Evolutionary conservation across 2,888 invertebrate genomes (phyloP).

Genomic region (Sceliomorpha sp.): DNA sequence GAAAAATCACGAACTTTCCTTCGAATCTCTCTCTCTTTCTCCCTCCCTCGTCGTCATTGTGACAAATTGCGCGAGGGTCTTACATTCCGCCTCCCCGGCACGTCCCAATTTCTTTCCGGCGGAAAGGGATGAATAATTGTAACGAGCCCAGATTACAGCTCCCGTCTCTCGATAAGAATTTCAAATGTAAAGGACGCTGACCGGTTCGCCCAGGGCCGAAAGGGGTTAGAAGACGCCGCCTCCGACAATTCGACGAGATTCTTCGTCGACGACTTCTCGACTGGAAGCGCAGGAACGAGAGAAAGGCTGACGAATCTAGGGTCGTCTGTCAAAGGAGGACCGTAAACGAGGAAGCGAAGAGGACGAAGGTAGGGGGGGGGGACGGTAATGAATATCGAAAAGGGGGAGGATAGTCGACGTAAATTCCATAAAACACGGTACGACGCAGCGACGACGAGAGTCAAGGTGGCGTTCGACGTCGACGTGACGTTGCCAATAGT

Average conservation of each 20-base stretch:
- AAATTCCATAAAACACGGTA: no score
- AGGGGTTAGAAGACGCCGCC: slow-evolving; percentile 36
- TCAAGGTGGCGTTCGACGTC: no score
- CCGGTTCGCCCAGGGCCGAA: slow-evolving; percentile 41
- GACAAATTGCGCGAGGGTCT: slow-evolving; percentile 66
- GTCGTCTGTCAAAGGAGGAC: no score
- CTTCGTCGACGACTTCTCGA: slow-evolving; percentile 57
- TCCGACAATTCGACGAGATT: slow-evolving; percentile 57
- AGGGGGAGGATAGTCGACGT: no score
- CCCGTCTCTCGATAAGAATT: slow-evolving; percentile 64
- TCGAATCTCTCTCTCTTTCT: neutral
- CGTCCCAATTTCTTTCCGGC: slow-evolving; percentile 41
- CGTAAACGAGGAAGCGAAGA: no score
- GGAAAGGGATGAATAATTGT: slow-evolving; percentile 73
- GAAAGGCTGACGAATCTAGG: slow-evolving; percentile 12
- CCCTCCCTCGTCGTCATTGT: slow-evolving; percentile 58
- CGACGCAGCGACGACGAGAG: no score
- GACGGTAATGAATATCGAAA: no score
- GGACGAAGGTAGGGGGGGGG: no score
- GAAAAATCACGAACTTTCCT: no score
- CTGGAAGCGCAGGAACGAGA: slow-evolving; percentile 47
- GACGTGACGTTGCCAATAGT: neutral
- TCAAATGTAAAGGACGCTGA: slow-evolving; percentile 51
- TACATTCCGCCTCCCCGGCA: slow-evolving; percentile 29
- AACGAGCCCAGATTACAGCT: slow-evolving; percentile 67